Percentiles rank a stretch among this genome's conserved stretches.
These are phyloP conservation scores for Stratiomys singularior DNA, from an alignment of 2,888 invertebrate species.

Conservation along the genomic window DNA sequence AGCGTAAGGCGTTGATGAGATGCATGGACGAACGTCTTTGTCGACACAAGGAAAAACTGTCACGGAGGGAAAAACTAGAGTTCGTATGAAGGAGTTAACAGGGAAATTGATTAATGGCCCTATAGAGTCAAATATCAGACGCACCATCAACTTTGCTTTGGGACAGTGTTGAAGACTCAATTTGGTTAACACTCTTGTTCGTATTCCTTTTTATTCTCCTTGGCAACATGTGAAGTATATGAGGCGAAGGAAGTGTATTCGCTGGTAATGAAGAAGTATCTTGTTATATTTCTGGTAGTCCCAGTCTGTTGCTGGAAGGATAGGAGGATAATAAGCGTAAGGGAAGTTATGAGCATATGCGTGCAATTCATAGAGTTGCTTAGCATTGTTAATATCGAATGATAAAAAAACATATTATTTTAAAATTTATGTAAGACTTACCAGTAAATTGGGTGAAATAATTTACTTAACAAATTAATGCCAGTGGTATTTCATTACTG, in stretches of 20 bases:
- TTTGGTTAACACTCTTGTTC: conserved; percentile 44
- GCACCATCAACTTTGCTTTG: conserved; percentile 33
- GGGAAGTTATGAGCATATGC: too few relatives aligned
- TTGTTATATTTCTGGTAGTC: too few relatives aligned
- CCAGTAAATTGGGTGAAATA: too few relatives aligned
- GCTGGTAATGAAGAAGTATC: conserved; percentile 2
- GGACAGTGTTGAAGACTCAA: conserved; percentile 46
- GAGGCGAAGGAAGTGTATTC: conserved; percentile 32
- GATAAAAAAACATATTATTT: too few relatives aligned
- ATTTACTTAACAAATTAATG: too few relatives aligned
- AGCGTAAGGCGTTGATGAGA: conserved; percentile 3
- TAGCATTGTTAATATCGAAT: too few relatives aligned
- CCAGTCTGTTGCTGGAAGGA: too few relatives aligned
- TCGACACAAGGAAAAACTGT: conserved; percentile 1
- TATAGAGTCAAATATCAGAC: conserved; percentile 44
- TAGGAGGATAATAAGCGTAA: too few relatives aligned
- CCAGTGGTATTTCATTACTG: too few relatives aligned
- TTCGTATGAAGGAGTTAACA: conserved; percentile 11
- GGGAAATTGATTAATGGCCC: conserved; percentile 43
- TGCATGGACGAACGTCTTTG: conserved; percentile 15
- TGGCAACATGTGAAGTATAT: conserved; percentile 8
- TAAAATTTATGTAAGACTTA: too few relatives aligned
- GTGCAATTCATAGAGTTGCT: too few relatives aligned
- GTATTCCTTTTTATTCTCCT: background rate
- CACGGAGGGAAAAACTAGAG: background rate